A percentile compares a stretch with the other conserved stretches of the same genome.
Conservation (phyloP, 2,797 vertebrate species). For the Cirrhinus mrigala region DNA sequence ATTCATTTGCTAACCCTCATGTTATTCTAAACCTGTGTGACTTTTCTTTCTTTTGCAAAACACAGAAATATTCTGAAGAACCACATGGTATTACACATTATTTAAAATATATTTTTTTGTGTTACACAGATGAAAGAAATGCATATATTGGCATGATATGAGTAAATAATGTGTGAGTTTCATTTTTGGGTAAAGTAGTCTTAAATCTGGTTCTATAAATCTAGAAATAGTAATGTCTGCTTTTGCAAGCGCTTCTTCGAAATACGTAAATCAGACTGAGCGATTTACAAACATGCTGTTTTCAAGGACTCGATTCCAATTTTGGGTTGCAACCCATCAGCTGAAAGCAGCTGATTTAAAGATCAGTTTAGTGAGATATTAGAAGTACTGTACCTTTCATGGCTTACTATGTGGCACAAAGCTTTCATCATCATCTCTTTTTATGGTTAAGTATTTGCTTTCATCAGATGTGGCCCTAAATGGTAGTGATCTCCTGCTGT, state of each 20-base stretch:
- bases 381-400: constrained; percentile 16
- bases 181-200: not conserved
- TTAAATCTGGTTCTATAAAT: not conserved
- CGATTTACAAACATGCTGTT: not conserved
- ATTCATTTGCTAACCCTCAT: not conserved
- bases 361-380: not conserved
- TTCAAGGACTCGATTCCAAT: not conserved
- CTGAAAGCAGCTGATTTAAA: not conserved
- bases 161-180: not conserved
- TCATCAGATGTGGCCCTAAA: constrained; percentile 40
- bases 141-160: not conserved
- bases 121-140: not conserved
- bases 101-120: not conserved
- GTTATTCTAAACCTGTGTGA: not conserved
- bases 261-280: not conserved
- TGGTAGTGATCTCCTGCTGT: constrained; percentile 32
- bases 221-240: constrained; percentile 2
- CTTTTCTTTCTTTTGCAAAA: not conserved
- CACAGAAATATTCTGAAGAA: not conserved
- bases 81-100: not conserved
- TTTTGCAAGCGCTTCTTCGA: not conserved
- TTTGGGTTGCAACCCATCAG: not conserved
- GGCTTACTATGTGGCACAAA: constrained; percentile 20
- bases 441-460: constrained; percentile 44
- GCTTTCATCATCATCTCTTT: constrained; percentile 35